These are phyloP conservation scores for Lethenteron camtschaticum DNA, from an alignment of 2,113 vertebrate species.

Conservation along the genomic window DNA sequence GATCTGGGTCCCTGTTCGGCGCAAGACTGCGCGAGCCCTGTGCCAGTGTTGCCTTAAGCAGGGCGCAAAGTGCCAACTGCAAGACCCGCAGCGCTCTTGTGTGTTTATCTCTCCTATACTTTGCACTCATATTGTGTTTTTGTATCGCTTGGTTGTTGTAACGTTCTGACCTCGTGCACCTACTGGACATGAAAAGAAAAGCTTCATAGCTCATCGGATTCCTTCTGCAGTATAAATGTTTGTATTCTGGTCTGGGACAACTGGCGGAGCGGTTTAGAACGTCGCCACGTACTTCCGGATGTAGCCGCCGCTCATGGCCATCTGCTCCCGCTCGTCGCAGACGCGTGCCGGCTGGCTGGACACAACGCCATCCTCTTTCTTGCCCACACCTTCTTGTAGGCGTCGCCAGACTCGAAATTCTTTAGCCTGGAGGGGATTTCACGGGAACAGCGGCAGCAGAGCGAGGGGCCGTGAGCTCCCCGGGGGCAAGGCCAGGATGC, in stretches of 20 bases:
- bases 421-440: conserved; percentile 21
- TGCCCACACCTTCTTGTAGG: conserved; percentile 32
- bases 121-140: not conserved
- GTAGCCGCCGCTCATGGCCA: conserved; percentile 42
- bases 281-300: conserved; percentile 24
- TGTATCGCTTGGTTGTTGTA: not conserved
- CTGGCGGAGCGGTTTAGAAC: too few relatives aligned
- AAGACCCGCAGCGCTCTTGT: not conserved
- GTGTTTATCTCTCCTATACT: not conserved
- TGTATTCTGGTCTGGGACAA: too few relatives aligned
- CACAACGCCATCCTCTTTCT: conserved; percentile 27
- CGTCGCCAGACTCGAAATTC: conserved; percentile 27
- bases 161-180: too few relatives aligned
- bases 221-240: too few relatives aligned
- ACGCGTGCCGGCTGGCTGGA: conserved; percentile 36
- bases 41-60: too few relatives aligned
- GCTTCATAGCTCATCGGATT: too few relatives aligned
- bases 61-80: too few relatives aligned
- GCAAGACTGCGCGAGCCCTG: too few relatives aligned
- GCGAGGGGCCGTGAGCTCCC: too few relatives aligned
- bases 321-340: conserved; percentile 32
- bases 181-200: too few relatives aligned
- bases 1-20: too few relatives aligned
- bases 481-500: not conserved
- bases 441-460: too few relatives aligned